phyloP scores from a whole-genome alignment of 2,113 vertebrate species.

The Clarias batrachus region DNA sequence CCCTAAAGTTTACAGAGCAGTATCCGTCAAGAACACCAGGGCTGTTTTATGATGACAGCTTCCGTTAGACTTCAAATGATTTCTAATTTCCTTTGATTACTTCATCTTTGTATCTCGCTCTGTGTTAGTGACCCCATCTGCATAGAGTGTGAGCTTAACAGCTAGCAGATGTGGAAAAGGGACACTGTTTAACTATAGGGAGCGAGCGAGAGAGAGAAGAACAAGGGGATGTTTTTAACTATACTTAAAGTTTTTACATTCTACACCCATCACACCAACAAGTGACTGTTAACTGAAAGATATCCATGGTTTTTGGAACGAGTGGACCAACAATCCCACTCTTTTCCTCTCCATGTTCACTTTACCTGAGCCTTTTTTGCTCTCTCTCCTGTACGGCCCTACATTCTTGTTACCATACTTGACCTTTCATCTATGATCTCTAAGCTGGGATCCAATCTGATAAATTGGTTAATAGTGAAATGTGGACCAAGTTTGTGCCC shows the following conservation, averaged over 20 bases:
- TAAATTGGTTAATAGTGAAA: no score
- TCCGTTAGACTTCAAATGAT: constrained; percentile 67
- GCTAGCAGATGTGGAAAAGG: constrained; percentile 70
- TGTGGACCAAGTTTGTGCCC: not conserved
- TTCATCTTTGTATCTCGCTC: constrained; percentile 57
- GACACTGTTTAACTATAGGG: constrained; percentile 48
- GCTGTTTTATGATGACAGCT: constrained; percentile 62
- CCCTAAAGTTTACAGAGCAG: not conserved
- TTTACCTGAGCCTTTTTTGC: not conserved
- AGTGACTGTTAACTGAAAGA: constrained; percentile 52
- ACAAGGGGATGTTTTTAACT: not conserved
- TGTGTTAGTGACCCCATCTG: constrained; percentile 59
- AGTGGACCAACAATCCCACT: constrained; percentile 22
- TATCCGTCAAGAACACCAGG: constrained; percentile 26
- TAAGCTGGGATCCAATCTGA: not conserved
- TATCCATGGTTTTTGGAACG: constrained; percentile 47
- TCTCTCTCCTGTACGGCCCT: not conserved
- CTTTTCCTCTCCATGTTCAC: not conserved
- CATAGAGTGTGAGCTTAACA: constrained; percentile 71
- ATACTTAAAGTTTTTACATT: not conserved
- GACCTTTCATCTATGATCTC: not conserved
- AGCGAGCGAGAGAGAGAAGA: constrained; percentile 10
- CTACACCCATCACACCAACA: constrained; percentile 43
- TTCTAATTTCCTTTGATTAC: constrained; percentile 70
- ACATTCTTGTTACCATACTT: not conserved